These are phyloP conservation scores for Engystomops pustulosus DNA, from an alignment of 2,113 vertebrate species.

Conservation along the genomic window DNA sequence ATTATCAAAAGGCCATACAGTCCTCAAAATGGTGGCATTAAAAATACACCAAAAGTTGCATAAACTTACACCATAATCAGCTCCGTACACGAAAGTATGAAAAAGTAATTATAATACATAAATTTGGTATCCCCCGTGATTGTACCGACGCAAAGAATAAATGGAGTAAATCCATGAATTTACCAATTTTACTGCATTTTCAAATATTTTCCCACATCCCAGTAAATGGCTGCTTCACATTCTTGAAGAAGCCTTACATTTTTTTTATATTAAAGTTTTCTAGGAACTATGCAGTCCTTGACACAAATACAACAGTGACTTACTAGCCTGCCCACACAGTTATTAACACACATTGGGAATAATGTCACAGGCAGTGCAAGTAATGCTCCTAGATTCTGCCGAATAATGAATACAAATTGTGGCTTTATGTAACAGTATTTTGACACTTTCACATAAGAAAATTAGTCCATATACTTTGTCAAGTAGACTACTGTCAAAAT, in stretches of 20 bases:
- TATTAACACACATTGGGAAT: conserved; percentile 17
- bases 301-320: conserved; percentile 14
- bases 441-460: conserved; percentile 22
- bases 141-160: too few species aligned
- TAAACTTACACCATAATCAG: too few species aligned
- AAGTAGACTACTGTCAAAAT: conserved; percentile 37
- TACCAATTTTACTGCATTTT: too few species aligned
- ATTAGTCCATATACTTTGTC: conserved; percentile 17
- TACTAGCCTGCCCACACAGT: conserved; percentile 9
- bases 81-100: too few species aligned
- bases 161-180: too few species aligned
- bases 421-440: conserved; percentile 23
- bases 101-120: too few species aligned
- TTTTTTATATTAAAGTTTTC: conserved; percentile 10
- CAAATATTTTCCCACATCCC: too few species aligned
- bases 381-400: conserved; percentile 9
- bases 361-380: conserved; percentile 33
- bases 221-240: too few species aligned
- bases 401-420: conserved; percentile 39
- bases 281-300: not conserved
- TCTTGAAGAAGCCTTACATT: not conserved
- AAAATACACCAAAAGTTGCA: too few species aligned
- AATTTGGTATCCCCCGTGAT: too few species aligned
- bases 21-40: too few species aligned
- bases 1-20: too few species aligned